A percentile compares a stretch with the other conserved stretches of the same genome.
Conservation (phyloP, 35 echinoderm and acorn worm species). For the Apostichopus californicus region DNA sequence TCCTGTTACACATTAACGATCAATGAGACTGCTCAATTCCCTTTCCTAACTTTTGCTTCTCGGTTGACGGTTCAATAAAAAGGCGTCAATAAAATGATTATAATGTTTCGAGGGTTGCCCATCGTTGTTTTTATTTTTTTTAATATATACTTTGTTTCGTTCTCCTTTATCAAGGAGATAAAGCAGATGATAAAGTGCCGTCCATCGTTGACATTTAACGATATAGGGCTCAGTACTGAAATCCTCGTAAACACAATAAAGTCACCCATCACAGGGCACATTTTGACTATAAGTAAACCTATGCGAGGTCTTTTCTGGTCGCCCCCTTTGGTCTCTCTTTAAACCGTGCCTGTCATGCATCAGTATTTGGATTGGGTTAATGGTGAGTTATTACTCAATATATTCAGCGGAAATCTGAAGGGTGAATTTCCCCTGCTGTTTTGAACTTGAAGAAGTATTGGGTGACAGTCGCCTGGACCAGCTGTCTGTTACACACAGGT, state of each 20-base stretch:
- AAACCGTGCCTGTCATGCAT: constrained; percentile 7
- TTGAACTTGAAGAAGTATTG: constrained; percentile 10
- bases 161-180: not conserved
- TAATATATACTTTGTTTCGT: too few relatives aligned
- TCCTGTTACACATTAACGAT: not conserved
- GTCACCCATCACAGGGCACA: not conserved
- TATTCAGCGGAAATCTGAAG: constrained; percentile 38
- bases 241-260: not conserved
- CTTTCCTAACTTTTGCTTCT: not conserved
- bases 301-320: not conserved
- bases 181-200: not conserved
- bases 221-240: not conserved
- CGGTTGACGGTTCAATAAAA: not conserved
- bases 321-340: constrained; percentile 11
- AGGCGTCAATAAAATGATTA: not conserved
- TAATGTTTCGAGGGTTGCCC: not conserved
- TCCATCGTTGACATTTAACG: not conserved
- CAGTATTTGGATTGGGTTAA: constrained; percentile 41
- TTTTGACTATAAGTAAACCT: not conserved
- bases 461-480: constrained; percentile 16
- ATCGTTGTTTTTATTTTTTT: not conserved
- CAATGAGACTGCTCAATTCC: not conserved
- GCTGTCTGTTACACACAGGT: constrained; percentile 25
- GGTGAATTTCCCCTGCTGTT: constrained; percentile 41
- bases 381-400: constrained; percentile 30